Percentiles rank a stretch among this genome's conserved stretches.
phyloP scores from a whole-genome alignment of 1,140 invertebrate species.

The Euwallacea fornicatus region DNA sequence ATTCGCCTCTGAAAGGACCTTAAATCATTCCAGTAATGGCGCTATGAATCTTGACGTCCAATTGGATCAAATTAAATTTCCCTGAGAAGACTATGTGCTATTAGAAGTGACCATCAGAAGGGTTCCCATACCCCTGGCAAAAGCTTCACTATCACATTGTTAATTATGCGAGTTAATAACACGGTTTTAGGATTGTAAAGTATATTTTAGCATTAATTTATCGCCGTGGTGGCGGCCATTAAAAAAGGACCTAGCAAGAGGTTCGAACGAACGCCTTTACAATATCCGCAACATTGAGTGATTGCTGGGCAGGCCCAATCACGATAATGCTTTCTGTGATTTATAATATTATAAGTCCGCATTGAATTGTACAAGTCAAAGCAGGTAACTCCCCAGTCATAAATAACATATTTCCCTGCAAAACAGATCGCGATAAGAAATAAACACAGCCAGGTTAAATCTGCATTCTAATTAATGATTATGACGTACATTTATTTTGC shows the following conservation, averaged over 20 bases:
- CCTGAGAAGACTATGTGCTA: conserved; percentile 5
- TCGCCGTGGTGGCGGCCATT: conserved; percentile 1
- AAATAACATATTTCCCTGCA: conserved; percentile 39
- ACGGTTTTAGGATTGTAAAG: conserved; percentile 3
- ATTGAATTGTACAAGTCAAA: conserved; percentile 41
- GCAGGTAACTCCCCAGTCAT: conserved; percentile 37
- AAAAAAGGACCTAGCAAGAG: conserved; percentile 10
- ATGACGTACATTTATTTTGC: conserved; percentile 37
- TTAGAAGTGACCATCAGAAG: not conserved
- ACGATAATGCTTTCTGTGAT: conserved; percentile 39
- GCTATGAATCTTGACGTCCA: conserved; percentile 56
- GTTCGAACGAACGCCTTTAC: conserved; percentile 26
- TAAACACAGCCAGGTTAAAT: conserved; percentile 36
- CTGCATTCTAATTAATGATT: conserved; percentile 42
- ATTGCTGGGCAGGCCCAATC: conserved; percentile 39
- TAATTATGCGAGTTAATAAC: not conserved
- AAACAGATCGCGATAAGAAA: conserved; percentile 38
- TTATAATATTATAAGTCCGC: conserved; percentile 36
- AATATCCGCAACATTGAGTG: conserved; percentile 36
- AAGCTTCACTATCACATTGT: too few relatives aligned
- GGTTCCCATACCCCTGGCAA: too few relatives aligned
- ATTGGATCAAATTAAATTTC: conserved; percentile 56
- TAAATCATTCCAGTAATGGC: conserved; percentile 55
- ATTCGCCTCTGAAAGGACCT: conserved; percentile 52
- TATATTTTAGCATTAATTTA: conserved; percentile 20